phyloP scores from a whole-genome alignment of 1,140 invertebrate species.

The Pinna nobilis region DNA sequence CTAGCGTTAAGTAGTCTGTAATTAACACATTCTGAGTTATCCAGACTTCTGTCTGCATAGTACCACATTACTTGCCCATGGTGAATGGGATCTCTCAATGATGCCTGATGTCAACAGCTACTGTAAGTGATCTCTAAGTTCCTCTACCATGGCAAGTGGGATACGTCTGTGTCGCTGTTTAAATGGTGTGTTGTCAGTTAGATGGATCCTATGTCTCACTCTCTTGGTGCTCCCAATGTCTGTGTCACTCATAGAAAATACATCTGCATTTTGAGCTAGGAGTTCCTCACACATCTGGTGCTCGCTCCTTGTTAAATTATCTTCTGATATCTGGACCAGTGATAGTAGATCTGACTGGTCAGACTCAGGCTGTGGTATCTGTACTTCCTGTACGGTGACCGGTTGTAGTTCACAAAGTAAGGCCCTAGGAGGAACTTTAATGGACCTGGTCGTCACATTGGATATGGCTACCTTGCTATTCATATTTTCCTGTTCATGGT shows the following conservation, averaged over 20 bases:
- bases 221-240: constrained; percentile 18
- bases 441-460: constrained; percentile 18
- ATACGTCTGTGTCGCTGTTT: constrained; percentile 18
- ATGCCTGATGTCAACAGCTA: constrained; percentile 16
- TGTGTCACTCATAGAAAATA: constrained; percentile 13
- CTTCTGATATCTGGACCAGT: neutral
- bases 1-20: constrained; percentile 13
- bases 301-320: neutral
- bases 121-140: constrained; percentile 16
- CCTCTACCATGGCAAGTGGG: constrained; percentile 11
- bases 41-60: constrained; percentile 59
- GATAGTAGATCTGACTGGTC: too few species aligned
- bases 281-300: neutral
- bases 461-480: neutral
- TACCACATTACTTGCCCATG: constrained; percentile 21
- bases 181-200: constrained; percentile 7
- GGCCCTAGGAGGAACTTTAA: constrained; percentile 5
- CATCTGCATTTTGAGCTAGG: neutral
- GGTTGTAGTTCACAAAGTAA: constrained; percentile 28
- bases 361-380: neutral
- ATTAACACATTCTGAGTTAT: constrained; percentile 58
- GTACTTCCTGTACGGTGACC: constrained; percentile 1
- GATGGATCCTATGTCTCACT: constrained; percentile 17
- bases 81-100: constrained; percentile 20
- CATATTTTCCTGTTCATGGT: neutral